Percentiles rank a stretch among this genome's conserved stretches.
These are phyloP conservation scores for Lasioglossum albipes DNA, from an alignment of 1,140 invertebrate genomes.

Conservation along the genomic window DNA sequence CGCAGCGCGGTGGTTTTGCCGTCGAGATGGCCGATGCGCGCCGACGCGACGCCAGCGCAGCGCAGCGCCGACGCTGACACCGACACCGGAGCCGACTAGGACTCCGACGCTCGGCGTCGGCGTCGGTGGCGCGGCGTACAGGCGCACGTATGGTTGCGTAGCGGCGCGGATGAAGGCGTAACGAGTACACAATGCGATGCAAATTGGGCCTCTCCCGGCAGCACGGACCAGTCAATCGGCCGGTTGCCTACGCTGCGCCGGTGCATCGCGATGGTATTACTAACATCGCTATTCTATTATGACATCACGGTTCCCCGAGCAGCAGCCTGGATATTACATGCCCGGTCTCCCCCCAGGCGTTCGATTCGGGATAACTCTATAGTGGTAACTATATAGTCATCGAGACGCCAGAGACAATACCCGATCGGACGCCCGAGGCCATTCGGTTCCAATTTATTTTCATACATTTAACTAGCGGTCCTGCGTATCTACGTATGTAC, in stretches of 20 bases:
- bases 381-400: constrained; percentile 35
- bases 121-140: no score
- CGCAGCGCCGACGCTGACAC: constrained; percentile 6
- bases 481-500: background rate
- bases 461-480: constrained; percentile 4
- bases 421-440: constrained; percentile 25
- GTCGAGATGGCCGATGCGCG: constrained; percentile 47
- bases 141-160: constrained; percentile 14
- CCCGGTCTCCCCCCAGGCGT: constrained; percentile 43
- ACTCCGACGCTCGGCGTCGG: background rate
- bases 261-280: constrained; percentile 75
- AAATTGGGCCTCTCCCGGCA: constrained; percentile 75
- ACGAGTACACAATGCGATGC: constrained; percentile 78
- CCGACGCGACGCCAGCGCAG: constrained; percentile 18
- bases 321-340: constrained; percentile 54
- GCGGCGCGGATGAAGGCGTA: constrained; percentile 70
- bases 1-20: constrained; percentile 54
- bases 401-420: constrained; percentile 46
- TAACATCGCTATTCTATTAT: constrained; percentile 80
- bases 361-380: constrained; percentile 50
- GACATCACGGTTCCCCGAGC: constrained; percentile 74
- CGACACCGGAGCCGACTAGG: background rate
- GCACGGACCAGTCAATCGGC: constrained; percentile 59
- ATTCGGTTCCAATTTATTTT: constrained; percentile 36
- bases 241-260: constrained; percentile 53